phyloP scores from a whole-genome alignment of 2,888 invertebrate species.

The Coenonympha glycerion region DNA sequence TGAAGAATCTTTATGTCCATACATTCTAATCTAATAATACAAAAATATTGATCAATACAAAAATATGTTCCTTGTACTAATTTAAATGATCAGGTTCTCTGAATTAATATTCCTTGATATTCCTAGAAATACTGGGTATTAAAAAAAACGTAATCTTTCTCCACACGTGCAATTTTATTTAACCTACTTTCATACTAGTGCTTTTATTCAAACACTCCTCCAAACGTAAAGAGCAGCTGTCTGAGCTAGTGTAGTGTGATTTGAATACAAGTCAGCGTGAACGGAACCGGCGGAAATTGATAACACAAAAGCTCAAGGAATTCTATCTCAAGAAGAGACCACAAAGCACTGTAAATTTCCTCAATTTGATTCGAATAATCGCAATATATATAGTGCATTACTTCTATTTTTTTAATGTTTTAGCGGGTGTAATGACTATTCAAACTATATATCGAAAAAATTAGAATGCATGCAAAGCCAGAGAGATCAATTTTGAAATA shows the following conservation, averaged over 20 bases:
- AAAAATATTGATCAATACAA: too few relatives aligned
- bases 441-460: neutral
- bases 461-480: too few relatives aligned
- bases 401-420: neutral
- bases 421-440: neutral
- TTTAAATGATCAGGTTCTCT: too few relatives aligned
- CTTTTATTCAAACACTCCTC: slow-evolving; percentile 9
- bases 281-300: slow-evolving; percentile 18
- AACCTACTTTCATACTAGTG: slow-evolving; percentile 8
- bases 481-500: too few relatives aligned
- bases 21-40: too few relatives aligned
- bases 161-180: too few relatives aligned
- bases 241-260: slow-evolving; percentile 11
- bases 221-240: slow-evolving; percentile 7
- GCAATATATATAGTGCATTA: neutral
- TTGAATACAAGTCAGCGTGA: slow-evolving; percentile 15
- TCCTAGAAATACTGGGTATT: too few relatives aligned
- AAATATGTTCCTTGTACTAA: too few relatives aligned
- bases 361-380: neutral
- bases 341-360: slow-evolving; percentile 6
- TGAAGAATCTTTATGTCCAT: too few relatives aligned
- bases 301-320: too few relatives aligned
- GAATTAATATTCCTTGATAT: too few relatives aligned
- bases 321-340: slow-evolving; percentile 3
- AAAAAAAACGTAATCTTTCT: too few relatives aligned